phyloP scores from a whole-genome alignment of 2,888 invertebrate genomes.

The Athalia circularis region DNA sequence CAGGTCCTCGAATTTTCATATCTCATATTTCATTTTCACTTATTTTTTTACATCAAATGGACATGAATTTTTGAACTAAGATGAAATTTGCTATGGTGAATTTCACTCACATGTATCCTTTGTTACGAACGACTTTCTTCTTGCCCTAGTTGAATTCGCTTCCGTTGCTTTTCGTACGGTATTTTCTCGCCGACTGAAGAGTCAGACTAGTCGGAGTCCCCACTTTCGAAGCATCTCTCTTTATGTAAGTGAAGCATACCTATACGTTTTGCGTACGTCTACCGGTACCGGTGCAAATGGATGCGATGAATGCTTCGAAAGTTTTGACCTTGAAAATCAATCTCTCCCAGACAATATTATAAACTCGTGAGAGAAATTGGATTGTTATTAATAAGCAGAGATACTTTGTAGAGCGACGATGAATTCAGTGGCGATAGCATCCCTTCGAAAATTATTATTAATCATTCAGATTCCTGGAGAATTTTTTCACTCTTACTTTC shows the following conservation, averaged over 20 bases:
- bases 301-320: background rate
- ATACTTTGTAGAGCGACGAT: no score
- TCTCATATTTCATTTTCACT: no score
- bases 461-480: no score
- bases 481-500: no score
- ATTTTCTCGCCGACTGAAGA: conserved; percentile 20
- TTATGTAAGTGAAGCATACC: background rate
- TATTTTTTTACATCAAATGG: no score
- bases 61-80: no score
- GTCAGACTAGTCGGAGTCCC: conserved; percentile 25
- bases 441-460: background rate
- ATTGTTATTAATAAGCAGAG: background rate
- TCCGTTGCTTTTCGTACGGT: conserved; percentile 1
- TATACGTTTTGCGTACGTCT: background rate
- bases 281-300: background rate
- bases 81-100: background rate
- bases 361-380: background rate
- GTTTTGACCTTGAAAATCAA: conserved; percentile 16
- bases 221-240: conserved; percentile 12
- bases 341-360: background rate
- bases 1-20: no score
- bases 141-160: background rate
- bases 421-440: background rate
- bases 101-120: background rate
- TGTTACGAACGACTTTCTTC: background rate